These are phyloP conservation scores for Cosmia trapezina DNA, from an alignment of 2,888 invertebrate species.

Conservation along the genomic window DNA sequence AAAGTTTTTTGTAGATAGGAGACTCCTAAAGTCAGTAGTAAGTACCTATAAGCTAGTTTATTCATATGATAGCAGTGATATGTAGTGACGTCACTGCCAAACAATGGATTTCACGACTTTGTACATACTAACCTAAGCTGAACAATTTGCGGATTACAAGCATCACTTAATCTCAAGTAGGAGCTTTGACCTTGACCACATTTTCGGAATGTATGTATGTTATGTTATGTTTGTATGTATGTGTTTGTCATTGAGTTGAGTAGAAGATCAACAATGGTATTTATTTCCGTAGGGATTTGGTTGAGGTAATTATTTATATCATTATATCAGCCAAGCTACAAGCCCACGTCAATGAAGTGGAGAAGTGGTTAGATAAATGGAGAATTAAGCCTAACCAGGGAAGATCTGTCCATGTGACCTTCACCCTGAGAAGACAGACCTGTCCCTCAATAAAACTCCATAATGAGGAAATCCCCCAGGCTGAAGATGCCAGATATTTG, in stretches of 20 bases:
- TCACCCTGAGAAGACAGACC: too few relatives aligned
- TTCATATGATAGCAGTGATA: neutral
- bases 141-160: slow-evolving; percentile 41
- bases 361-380: too few relatives aligned
- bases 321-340: too few relatives aligned
- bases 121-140: neutral
- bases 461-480: too few relatives aligned
- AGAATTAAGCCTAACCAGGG: too few relatives aligned
- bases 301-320: neutral
- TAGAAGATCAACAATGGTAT: slow-evolving; percentile 2
- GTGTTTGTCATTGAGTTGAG: neutral
- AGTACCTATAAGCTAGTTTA: neutral
- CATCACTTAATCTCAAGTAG: neutral
- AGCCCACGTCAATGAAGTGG: too few relatives aligned
- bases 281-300: neutral
- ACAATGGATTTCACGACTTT: neutral
- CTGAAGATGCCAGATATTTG: too few relatives aligned
- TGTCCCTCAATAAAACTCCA: too few relatives aligned
- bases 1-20: too few relatives aligned
- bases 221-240: neutral
- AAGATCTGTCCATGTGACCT: too few relatives aligned
- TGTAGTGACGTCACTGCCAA: neutral
- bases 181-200: slow-evolving; percentile 36
- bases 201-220: neutral
- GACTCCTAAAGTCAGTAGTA: too few relatives aligned